Evolutionary conservation across 2,888 invertebrate species (phyloP).

Genomic region (Palloptera scutellata): DNA sequence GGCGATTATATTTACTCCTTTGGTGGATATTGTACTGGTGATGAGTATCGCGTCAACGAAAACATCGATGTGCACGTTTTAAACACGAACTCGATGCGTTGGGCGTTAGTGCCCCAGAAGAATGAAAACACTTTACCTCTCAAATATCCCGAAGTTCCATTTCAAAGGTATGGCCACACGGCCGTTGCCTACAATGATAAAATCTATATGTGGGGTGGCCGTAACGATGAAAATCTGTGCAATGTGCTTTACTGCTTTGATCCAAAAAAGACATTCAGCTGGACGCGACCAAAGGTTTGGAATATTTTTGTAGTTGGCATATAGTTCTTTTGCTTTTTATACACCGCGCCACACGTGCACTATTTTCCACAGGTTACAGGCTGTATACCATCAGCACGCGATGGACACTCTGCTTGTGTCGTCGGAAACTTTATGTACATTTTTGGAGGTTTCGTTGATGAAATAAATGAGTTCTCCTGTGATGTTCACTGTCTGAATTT

Average conservation of each 20-base stretch:
- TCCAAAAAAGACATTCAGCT: conserved; percentile 70
- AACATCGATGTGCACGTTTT: conserved; percentile 89
- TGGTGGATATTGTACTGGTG: conserved; percentile 88
- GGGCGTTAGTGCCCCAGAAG: conserved; percentile 68
- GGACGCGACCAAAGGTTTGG: conserved; percentile 69
- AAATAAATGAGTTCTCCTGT: conserved; percentile 79
- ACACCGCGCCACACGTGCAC: background rate
- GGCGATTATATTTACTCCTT: conserved; percentile 85
- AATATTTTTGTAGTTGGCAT: no score
- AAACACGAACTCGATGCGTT: conserved; percentile 73
- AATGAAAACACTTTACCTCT: conserved; percentile 63
- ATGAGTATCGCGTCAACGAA: conserved; percentile 74
- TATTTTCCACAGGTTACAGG: conserved; percentile 67
- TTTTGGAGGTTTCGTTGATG: conserved; percentile 91
- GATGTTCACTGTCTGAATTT: conserved; percentile 81
- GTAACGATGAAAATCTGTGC: conserved; percentile 82
- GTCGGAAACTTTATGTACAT: conserved; percentile 83
- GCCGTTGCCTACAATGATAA: conserved; percentile 80
- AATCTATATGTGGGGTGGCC: conserved; percentile 87
- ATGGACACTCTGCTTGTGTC: conserved; percentile 90
- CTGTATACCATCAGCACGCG: conserved; percentile 79
- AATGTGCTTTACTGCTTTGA: conserved; percentile 84
- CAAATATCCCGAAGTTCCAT: conserved; percentile 71
- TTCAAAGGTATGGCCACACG: conserved; percentile 88
- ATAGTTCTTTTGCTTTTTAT: no score